Evolutionary conservation across 2,888 invertebrate genomes (phyloP).

Genomic region (Cheilosia impressa): DNA sequence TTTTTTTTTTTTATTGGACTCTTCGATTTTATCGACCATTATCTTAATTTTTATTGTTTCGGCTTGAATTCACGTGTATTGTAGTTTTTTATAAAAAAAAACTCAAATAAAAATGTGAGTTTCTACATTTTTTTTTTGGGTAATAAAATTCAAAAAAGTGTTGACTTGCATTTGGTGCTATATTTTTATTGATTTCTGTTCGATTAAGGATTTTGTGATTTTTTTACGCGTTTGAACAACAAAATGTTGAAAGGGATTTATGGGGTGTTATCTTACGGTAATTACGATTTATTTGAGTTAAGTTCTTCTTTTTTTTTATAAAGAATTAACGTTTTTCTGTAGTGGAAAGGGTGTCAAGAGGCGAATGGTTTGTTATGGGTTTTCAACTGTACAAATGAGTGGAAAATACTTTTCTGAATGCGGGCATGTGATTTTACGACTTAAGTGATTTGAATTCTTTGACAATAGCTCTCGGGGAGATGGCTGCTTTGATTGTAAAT

Average conservation of each 20-base stretch:
- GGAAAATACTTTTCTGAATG: slow-evolving; percentile 6
- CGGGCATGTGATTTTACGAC: slow-evolving; percentile 5
- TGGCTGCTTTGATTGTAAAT: not conserved
- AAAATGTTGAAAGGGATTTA: slow-evolving; percentile 48
- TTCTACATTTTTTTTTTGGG: slow-evolving; percentile 45
- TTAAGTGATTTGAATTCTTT: not conserved
- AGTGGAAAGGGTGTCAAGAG: slow-evolving; percentile 13
- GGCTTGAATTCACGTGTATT: slow-evolving; percentile 70
- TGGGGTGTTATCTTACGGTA: slow-evolving; percentile 67
- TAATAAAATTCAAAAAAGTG: slow-evolving; percentile 35
- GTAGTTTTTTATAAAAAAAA: slow-evolving; percentile 49
- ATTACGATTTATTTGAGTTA: slow-evolving; percentile 58
- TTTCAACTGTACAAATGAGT: slow-evolving; percentile 14
- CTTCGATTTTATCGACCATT: slow-evolving; percentile 57
- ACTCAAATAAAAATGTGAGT: slow-evolving; percentile 41
- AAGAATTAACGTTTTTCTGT: slow-evolving; percentile 3
- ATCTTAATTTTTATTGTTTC: slow-evolving; percentile 74
- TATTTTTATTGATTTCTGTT: slow-evolving; percentile 50
- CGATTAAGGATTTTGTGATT: slow-evolving; percentile 31
- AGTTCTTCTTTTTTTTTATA: slow-evolving; percentile 22
- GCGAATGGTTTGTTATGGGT: slow-evolving; percentile 41
- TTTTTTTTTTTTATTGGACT: not conserved
- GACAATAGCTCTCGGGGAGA: not conserved
- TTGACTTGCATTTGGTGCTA: not conserved
- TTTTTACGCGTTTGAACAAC: slow-evolving; percentile 52